These are phyloP conservation scores for Crambe crambe DNA, from an alignment of 37 sponge, comb jelly and placozoan genomes.

Conservation along the genomic window DNA sequence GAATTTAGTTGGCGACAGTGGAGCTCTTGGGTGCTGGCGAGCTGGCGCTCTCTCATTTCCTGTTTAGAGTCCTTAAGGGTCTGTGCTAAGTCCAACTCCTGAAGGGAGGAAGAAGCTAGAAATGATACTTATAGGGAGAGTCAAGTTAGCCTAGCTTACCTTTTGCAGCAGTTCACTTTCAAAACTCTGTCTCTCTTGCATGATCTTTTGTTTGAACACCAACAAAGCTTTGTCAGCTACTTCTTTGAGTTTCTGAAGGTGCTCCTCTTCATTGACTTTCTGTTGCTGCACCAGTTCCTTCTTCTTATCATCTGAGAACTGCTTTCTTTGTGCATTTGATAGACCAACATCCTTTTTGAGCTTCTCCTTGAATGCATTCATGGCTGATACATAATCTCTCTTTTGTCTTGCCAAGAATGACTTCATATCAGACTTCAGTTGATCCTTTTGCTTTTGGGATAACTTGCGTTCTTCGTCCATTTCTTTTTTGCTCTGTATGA, in stretches of 20 bases:
- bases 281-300: slow-evolving; percentile 66
- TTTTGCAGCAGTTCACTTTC: slow-evolving; percentile 84
- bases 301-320: slow-evolving; percentile 73
- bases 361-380: slow-evolving; percentile 75
- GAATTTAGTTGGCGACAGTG: slow-evolving; percentile 84
- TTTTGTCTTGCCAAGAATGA: slow-evolving; percentile 82
- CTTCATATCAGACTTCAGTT: slow-evolving; percentile 90
- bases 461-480: slow-evolving; percentile 77
- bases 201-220: slow-evolving; percentile 63
- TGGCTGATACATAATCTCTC: slow-evolving; percentile 71
- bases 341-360: slow-evolving; percentile 64
- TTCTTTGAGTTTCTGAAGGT: slow-evolving; percentile 71
- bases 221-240: slow-evolving; percentile 67
- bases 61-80: slow-evolving; percentile 88
- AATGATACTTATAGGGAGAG: too few species aligned
- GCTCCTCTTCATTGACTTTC: slow-evolving; percentile 66
- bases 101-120: not conserved
- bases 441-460: slow-evolving; percentile 59
- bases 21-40: slow-evolving; percentile 72
- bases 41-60: slow-evolving; percentile 81
- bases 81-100: slow-evolving; percentile 92
- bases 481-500: slow-evolving; percentile 53
- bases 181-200: slow-evolving; percentile 77
- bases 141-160: too few species aligned
- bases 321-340: slow-evolving; percentile 56